Conservation (phyloP, 2,113 vertebrate species). For the Corynorhinus townsendii region DNA sequence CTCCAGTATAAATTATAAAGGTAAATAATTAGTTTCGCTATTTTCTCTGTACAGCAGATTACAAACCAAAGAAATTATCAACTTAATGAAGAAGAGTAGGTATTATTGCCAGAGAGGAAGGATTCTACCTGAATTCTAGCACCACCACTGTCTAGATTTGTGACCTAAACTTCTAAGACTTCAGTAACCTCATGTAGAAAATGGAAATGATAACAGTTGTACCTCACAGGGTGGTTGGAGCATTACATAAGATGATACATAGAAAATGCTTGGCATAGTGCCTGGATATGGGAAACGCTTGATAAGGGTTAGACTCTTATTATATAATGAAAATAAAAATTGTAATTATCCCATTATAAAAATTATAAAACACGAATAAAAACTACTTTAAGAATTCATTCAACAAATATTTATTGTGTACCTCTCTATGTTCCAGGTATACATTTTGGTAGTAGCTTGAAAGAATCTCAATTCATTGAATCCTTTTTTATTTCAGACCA, state of each 20-base stretch:
- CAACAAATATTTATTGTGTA: not conserved
- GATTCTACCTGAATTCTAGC: not conserved
- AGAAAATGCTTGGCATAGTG: not conserved
- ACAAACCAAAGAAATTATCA: not conserved
- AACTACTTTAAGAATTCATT: not conserved
- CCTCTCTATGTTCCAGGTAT: not conserved
- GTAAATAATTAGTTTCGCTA: not conserved
- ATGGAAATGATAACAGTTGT: not conserved
- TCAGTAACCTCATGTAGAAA: not conserved
- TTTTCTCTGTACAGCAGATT: not conserved
- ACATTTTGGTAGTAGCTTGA: not conserved
- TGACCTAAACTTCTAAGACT: not conserved
- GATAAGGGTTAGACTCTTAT: not conserved
- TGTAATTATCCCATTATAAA: not conserved
- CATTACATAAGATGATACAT: not conserved
- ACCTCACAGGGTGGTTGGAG: fast-evolving
- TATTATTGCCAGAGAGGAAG: not conserved
- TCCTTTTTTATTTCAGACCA: not conserved
- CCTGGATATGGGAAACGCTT: too few species aligned
- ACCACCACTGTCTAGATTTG: not conserved
- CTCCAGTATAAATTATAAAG: not conserved
- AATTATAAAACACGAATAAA: not conserved
- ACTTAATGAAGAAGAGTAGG: not conserved
- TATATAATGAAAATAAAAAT: not conserved
- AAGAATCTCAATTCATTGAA: not conserved